A percentile compares a stretch with the other conserved stretches of the same genome.
Evolutionary conservation across 1,140 invertebrate species (phyloP).

Genomic region (Drosophila chauvacae): DNA sequence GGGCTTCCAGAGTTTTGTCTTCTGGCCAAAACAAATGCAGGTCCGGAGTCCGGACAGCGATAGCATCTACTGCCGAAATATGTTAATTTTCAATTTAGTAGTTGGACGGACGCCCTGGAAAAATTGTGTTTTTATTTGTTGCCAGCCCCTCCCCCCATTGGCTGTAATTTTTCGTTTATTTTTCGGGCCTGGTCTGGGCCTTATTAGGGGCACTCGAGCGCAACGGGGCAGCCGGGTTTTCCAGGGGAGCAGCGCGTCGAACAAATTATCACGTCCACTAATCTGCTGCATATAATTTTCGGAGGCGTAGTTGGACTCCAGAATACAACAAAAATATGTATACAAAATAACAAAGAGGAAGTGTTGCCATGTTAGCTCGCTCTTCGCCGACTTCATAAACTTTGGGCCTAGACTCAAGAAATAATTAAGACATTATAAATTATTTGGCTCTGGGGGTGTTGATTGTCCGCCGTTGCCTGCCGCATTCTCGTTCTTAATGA

Average conservation of each 20-base stretch:
- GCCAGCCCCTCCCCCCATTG: conserved; percentile 1
- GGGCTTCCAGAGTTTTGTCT: conserved; percentile 21
- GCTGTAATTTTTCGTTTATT: conserved; percentile 61
- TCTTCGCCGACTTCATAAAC: conserved; percentile 61
- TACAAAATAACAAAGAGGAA: conserved; percentile 50
- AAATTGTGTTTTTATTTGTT: conserved; percentile 52
- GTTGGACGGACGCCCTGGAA: conserved; percentile 57
- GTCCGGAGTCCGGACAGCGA: conserved; percentile 50
- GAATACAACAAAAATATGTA: not conserved
- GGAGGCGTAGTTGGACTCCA: conserved; percentile 30
- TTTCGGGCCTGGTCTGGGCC: conserved; percentile 49
- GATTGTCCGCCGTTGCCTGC: conserved; percentile 44
- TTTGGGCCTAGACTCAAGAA: conserved; percentile 55
- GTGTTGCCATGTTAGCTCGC: conserved; percentile 73
- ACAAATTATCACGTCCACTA: conserved; percentile 78
- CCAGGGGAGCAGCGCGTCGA: conserved; percentile 45
- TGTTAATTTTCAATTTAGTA: conserved; percentile 83
- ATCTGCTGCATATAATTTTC: conserved; percentile 80
- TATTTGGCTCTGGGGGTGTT: conserved; percentile 67
- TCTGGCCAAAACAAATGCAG: conserved; percentile 64
- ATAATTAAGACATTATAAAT: conserved; percentile 84
- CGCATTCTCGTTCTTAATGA: conserved; percentile 56
- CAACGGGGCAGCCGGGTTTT: conserved; percentile 45
- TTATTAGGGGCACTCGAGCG: conserved; percentile 69
- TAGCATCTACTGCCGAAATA: conserved; percentile 81